Base-by-base conservation (phyloP, 2,113 vertebrate genomes). In the Thinocorus orbignyianus region DNA sequence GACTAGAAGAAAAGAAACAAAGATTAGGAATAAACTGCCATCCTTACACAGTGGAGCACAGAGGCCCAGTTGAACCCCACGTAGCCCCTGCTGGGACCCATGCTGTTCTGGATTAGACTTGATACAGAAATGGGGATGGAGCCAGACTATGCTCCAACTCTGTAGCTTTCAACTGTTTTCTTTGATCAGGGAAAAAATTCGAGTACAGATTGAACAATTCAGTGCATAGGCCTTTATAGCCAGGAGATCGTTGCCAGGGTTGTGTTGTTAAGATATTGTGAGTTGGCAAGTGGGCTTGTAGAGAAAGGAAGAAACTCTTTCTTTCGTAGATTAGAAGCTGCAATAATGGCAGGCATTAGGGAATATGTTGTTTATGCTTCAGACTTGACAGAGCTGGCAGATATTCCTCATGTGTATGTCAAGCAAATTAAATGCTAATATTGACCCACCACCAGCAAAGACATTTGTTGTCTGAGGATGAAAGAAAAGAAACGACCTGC, bases 381-480 rank as follows among this genome's bases (percentile, higher is more conserved):
- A 35, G 30, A 55, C 30, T 71, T 77, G 44, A 54, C 28, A 86
- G 42, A 94, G 26, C 24, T 86, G 42, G 14, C 60, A 78, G 55
- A 52, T 86, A 82, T 25, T 95, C 60, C 60, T 77, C 1, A 1
- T 78, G 30, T 68, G 16, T 64, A 33, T 74, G 28, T 66, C 68
- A 92, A 88, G 23, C 39, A 83, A 93, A 94, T 84, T 51, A 88
- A 95, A 93, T 86, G 46, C 35, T 88, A 92, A 86, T 90, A 94
- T 86, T 94, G 85, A 88, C 69, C 68, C 39, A 86, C 60, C 24
- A 82, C 19, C 17, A 83, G 51, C 11, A 81, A 83, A 96, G 60
- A 58, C 10, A 42, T n/a, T 58, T 86, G 18, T 77, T 73, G 37
- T 86, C 35, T 83, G 68, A 90, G 37, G 7, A 69, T 68, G 12